These are phyloP conservation scores for Lasiommata megera DNA, from an alignment of 2,888 invertebrate genomes.

Conservation along the genomic window DNA sequence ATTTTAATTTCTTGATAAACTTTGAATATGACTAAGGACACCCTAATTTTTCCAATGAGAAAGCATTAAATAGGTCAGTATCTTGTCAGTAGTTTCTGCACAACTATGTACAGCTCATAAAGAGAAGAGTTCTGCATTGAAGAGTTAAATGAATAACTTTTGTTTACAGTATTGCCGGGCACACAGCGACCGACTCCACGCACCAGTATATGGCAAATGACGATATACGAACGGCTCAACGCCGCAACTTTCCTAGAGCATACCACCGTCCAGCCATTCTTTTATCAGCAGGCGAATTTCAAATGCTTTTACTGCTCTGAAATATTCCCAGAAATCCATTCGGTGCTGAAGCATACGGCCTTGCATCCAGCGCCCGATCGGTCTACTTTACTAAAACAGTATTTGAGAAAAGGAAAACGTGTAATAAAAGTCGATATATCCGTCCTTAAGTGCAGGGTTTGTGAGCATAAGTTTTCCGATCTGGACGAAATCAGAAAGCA, in stretches of 20 bases:
- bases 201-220: constrained; percentile 75
- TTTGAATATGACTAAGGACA: not conserved
- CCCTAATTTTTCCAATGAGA: too few relatives aligned
- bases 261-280: constrained; percentile 67
- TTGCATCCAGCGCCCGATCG: constrained; percentile 57
- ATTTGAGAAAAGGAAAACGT: constrained; percentile 66
- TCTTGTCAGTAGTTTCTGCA: constrained; percentile 26
- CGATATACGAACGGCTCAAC: constrained; percentile 67
- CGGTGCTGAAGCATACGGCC: constrained; percentile 56
- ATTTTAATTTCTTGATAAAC: too few relatives aligned
- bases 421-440: constrained; percentile 74
- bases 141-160: constrained; percentile 35
- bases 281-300: constrained; percentile 71
- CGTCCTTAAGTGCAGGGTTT: constrained; percentile 60
- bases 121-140: constrained; percentile 24
- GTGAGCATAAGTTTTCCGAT: constrained; percentile 62
- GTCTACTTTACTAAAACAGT: constrained; percentile 55
- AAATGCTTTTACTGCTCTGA: constrained; percentile 73
- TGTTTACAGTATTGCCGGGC: constrained; percentile 46
- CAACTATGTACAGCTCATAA: constrained; percentile 15
- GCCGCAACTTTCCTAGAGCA: constrained; percentile 67
- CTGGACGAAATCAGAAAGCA: constrained; percentile 64
- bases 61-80: constrained; percentile 23
- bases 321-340: constrained; percentile 64
- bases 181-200: constrained; percentile 50